These are phyloP conservation scores for Cyphomyrmex costatus DNA, from an alignment of 1,140 invertebrate species.

Conservation along the genomic window DNA sequence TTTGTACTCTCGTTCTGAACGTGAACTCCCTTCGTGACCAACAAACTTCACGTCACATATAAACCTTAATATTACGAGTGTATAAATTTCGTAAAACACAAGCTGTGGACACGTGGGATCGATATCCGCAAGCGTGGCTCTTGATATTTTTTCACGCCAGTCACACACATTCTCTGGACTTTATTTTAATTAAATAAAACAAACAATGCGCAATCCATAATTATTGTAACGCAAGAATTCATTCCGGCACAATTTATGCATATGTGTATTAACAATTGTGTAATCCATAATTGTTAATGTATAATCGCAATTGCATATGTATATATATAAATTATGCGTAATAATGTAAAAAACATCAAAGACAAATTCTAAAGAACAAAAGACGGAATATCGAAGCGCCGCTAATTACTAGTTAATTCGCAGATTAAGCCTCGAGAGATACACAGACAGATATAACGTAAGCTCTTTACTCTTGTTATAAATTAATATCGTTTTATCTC, in stretches of 20 bases:
- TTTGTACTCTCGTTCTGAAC: conserved; percentile 7
- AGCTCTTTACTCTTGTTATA: background rate
- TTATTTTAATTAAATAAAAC: conserved; percentile 48
- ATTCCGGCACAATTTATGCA: background rate
- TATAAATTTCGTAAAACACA: conserved; percentile 43
- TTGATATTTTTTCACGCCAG: conserved; percentile 27
- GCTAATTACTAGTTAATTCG: background rate
- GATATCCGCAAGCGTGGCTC: conserved; percentile 11
- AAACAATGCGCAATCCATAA: background rate
- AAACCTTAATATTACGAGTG: conserved; percentile 20
- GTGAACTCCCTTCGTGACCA: background rate
- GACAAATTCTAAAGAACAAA: background rate
- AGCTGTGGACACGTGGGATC: conserved; percentile 38
- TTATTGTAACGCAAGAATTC: conserved; percentile 6
- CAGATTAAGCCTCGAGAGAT: background rate
- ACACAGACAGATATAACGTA: background rate
- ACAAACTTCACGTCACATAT: conserved; percentile 13
- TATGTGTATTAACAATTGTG: too few species aligned
- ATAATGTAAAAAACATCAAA: background rate
- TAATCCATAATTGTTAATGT: too few species aligned
- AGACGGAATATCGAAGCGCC: background rate
- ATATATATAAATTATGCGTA: too few species aligned
- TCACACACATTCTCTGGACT: background rate
- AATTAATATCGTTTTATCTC: background rate
- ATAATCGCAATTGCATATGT: too few species aligned